A percentile compares a stretch with the other conserved stretches of the same genome.
phyloP scores from a whole-genome alignment of 1,140 invertebrate genomes.

The Halictus rubicundus region DNA sequence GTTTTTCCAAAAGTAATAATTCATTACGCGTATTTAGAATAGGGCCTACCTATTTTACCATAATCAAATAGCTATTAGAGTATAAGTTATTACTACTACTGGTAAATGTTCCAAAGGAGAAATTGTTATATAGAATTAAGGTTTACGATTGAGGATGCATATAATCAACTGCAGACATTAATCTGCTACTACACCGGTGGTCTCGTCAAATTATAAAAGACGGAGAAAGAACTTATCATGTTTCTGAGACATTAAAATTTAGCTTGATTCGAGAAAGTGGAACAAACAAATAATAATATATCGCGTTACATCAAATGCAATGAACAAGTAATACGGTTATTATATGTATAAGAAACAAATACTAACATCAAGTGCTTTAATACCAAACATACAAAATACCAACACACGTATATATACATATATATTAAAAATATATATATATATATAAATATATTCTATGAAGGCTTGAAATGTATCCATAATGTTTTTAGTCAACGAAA shows the following conservation, averaged over 20 bases:
- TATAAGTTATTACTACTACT: conserved; percentile 15
- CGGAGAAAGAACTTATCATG: conserved; percentile 9
- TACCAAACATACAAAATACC: conserved; percentile 34
- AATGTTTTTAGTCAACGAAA: conserved; percentile 50
- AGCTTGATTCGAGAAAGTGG: conserved; percentile 26
- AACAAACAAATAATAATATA: conserved; percentile 45
- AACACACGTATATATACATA: conserved; percentile 20
- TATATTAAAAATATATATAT: background rate
- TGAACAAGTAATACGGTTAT: conserved; percentile 51
- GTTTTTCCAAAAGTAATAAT: background rate
- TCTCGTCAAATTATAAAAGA: conserved; percentile 17
- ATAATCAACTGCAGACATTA: conserved; percentile 34
- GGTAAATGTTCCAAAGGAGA: conserved; percentile 12
- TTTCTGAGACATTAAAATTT: conserved; percentile 32
- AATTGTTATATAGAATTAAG: conserved; percentile 18
- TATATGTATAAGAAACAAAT: conserved; percentile 55
- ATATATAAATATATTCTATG: conserved; percentile 29
- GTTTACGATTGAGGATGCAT: conserved; percentile 34
- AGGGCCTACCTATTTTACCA: background rate
- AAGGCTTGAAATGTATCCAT: conserved; percentile 45
- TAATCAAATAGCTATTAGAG: background rate
- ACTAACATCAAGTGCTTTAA: conserved; percentile 60
- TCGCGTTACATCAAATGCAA: conserved; percentile 43
- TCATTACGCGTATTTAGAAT: background rate
- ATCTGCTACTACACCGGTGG: conserved; percentile 4